These are phyloP conservation scores for Boulengeromyrus knoepffleri DNA, from an alignment of 2,113 vertebrate species.

Conservation along the genomic window DNA sequence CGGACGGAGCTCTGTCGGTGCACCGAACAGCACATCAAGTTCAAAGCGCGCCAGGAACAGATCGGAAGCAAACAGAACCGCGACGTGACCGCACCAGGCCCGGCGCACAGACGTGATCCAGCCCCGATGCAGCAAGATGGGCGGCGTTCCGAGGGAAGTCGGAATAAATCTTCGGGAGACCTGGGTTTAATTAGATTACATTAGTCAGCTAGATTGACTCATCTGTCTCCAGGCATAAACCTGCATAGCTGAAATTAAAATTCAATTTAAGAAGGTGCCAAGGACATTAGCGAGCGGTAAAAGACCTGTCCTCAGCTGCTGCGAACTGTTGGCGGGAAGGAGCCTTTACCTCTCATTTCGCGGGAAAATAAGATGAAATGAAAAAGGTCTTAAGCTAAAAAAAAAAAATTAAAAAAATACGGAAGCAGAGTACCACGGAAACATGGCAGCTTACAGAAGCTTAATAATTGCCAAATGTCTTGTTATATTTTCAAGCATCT, in stretches of 20 bases:
- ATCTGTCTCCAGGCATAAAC: conserved; percentile 22
- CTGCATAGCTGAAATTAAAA: conserved; percentile 27
- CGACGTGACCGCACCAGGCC: not conserved
- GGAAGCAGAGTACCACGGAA: not conserved
- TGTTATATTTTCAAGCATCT: conserved; percentile 21
- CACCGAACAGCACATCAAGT: not conserved
- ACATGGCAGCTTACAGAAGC: conserved; percentile 11
- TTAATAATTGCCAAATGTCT: conserved; percentile 4
- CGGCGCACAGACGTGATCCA: not conserved
- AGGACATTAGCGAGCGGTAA: conserved; percentile 21
- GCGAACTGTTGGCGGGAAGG: not conserved
- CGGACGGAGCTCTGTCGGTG: not conserved
- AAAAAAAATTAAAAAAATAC: not conserved
- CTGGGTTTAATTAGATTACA: conserved; percentile 42
- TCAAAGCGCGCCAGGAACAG: not conserved
- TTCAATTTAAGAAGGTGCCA: conserved; percentile 30
- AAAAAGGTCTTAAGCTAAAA: conserved; percentile 15
- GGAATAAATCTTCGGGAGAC: conserved; percentile 22
- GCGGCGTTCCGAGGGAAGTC: not conserved
- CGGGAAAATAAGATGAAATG: conserved; percentile 13
- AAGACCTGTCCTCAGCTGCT: conserved; percentile 3
- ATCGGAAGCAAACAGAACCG: not conserved
- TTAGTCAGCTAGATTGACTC: conserved; percentile 36
- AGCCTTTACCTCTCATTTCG: not conserved
- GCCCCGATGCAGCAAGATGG: not conserved